phyloP scores from a whole-genome alignment of 2,888 invertebrate genomes.

The Agonum fuliginosum region DNA sequence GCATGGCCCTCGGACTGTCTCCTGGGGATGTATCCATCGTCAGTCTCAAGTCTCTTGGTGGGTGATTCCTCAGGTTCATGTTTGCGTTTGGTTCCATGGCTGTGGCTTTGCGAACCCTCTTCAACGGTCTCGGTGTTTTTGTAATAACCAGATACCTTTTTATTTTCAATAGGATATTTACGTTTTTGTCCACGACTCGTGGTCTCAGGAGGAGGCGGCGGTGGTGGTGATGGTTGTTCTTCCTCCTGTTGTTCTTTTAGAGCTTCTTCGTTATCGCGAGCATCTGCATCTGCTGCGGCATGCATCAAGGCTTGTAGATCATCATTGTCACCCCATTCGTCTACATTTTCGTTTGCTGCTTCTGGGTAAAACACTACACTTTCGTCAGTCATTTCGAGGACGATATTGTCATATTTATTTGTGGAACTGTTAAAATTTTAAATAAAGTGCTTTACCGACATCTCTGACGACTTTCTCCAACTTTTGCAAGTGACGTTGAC shows the following conservation, averaged over 20 bases:
- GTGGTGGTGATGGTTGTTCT: slow-evolving; percentile 59
- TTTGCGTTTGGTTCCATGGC: slow-evolving; percentile 36
- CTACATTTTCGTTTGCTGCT: slow-evolving; percentile 45
- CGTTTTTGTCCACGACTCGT: background rate
- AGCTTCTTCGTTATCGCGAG: slow-evolving; percentile 66
- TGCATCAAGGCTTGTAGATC: slow-evolving; percentile 70
- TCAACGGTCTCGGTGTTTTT: slow-evolving; percentile 17
- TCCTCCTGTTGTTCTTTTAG: slow-evolving; percentile 57
- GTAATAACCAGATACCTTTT: slow-evolving; percentile 19
- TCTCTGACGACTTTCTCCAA: background rate
- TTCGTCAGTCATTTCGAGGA: slow-evolving; percentile 55
- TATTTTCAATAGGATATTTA: background rate
- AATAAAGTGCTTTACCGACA: slow-evolving; percentile 18
- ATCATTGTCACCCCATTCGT: slow-evolving; percentile 63
- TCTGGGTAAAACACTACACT: slow-evolving; percentile 43
- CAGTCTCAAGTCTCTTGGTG: slow-evolving; percentile 57
- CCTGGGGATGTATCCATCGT: slow-evolving; percentile 61
- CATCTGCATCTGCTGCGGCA: slow-evolving; percentile 70
- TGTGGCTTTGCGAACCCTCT: too few species aligned
- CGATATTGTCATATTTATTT: slow-evolving; percentile 56
- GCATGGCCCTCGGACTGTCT: slow-evolving; percentile 73
- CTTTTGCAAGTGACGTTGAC: slow-evolving; percentile 10
- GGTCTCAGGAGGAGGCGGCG: background rate
- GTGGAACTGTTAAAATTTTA: slow-evolving; percentile 33
- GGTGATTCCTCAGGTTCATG: slow-evolving; percentile 31